phyloP scores from a whole-genome alignment of 37 sponge, comb jelly and placozoan genomes.

The Halichondria panicea region DNA sequence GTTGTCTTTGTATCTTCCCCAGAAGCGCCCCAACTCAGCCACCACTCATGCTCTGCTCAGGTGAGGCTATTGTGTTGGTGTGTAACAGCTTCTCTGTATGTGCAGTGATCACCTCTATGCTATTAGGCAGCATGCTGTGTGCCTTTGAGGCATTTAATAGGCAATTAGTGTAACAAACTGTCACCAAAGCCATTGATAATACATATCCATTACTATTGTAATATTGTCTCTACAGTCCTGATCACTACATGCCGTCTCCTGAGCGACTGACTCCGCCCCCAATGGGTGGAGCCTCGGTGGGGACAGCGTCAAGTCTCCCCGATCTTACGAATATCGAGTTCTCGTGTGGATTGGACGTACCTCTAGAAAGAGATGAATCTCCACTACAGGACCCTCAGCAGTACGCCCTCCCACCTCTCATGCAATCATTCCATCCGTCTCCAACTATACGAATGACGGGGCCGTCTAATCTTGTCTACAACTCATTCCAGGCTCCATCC shows the following conservation, averaged over 20 bases:
- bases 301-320: conserved; percentile 61
- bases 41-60: no score
- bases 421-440: not conserved
- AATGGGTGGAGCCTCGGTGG: conserved; percentile 1
- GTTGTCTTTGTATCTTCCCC: no score
- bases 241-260: conserved; percentile 5
- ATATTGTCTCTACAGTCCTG: conserved; percentile 13
- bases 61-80: no score
- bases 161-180: no score
- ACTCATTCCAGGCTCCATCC: conserved; percentile 12
- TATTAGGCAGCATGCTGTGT: no score
- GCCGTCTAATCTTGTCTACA: conserved; percentile 22
- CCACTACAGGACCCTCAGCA: not conserved
- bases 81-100: no score
- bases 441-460: no score
- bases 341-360: conserved; percentile 68
- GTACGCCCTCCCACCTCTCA: not conserved
- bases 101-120: no score
- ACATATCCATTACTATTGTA: no score
- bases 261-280: conserved; percentile 19
- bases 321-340: conserved; percentile 82
- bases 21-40: no score
- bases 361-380: conserved; percentile 68
- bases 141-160: no score
- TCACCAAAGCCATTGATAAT: no score